A percentile compares a stretch with the other conserved stretches of the same genome.
These are phyloP conservation scores for Ornithoptera priamus DNA, from an alignment of 2,888 invertebrate species.

Conservation along the genomic window DNA sequence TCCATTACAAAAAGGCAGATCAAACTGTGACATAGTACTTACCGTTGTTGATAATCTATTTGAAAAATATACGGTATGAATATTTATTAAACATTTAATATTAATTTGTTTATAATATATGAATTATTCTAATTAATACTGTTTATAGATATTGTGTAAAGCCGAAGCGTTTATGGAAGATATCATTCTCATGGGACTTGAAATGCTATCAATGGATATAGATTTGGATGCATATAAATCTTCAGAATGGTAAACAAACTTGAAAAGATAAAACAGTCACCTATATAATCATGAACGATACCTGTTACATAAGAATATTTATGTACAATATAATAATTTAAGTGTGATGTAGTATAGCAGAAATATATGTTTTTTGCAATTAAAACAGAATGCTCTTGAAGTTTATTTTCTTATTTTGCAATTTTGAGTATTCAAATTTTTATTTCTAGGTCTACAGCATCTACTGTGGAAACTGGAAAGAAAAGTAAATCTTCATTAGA, in stretches of 20 bases:
- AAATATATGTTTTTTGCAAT: background rate
- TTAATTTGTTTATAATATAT: background rate
- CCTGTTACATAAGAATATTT: too few species aligned
- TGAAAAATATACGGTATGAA: slow-evolving; percentile 62
- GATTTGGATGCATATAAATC: slow-evolving; percentile 57
- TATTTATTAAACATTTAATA: background rate
- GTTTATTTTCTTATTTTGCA: background rate
- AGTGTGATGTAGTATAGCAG: background rate
- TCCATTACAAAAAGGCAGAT: slow-evolving; percentile 59
- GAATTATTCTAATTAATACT: slow-evolving; percentile 6
- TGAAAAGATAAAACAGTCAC: too few species aligned
- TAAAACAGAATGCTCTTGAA: background rate
- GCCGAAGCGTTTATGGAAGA: slow-evolving; percentile 74
- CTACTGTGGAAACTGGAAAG: slow-evolving; percentile 54
- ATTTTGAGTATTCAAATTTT: too few species aligned
- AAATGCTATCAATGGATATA: slow-evolving; percentile 69
- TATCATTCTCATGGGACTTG: slow-evolving; percentile 62
- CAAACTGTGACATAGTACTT: slow-evolving; percentile 59
- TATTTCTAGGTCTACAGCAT: slow-evolving; percentile 42
- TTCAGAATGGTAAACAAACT: slow-evolving; percentile 44
- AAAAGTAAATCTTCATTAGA: slow-evolving; percentile 54
- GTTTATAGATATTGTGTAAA: slow-evolving; percentile 60
- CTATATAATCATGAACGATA: too few species aligned
- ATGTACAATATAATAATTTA: background rate
- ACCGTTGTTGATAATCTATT: slow-evolving; percentile 65